Evolutionary conservation across 1,140 invertebrate species (phyloP), one percentile per base, ranked within the genome.

Genomic region (Melipona quadrifasciata): DNA sequence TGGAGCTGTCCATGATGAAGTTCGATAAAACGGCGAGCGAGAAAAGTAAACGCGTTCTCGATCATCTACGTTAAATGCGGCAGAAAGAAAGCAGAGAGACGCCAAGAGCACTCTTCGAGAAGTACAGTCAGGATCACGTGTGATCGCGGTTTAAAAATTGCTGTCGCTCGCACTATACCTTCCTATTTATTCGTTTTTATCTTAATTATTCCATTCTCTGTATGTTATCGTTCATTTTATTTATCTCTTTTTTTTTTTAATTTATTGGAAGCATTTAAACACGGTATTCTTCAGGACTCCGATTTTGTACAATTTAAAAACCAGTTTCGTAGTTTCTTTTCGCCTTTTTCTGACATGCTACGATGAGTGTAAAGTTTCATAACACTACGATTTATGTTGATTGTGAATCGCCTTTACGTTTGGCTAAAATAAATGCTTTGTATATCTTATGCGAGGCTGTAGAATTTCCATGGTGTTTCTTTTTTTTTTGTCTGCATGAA

Each of bases 241-340:
- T 61, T 61, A 24, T 47, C 39, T n/a, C 1, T 47, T 10, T 39
- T 39, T 47, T 10, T 47, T 47, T 16, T 51, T 65, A 76, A 58
- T 79, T 71, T 51, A 79, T 58, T 88, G 86, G 86, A 89, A 89
- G 86, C 83, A 88, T 88, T 80, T 87, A 39, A 76, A 88, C 74
- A 57, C 61, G 31, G 27, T 39, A 70, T 71, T 87, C 61, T 53
- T 84, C 82, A 24, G 64, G 71, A 79, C 5, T 77, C 31, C 67
- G 67, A 80, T 71, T 87, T 80, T 80, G 47, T 88, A 87, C 76
- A 73, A 76, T 77, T 57, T 58, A 47, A 47, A 31, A 82, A 76
- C 17, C 19, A 31, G 10, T 67, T 19, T 34, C 19, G 12, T 21
- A 10, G 10, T 68, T 68, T 16, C 24, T 27, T 55, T 61, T 47